A percentile compares a stretch with the other conserved stretches of the same genome.
These are phyloP conservation scores for Cervus canadensis DNA, from an alignment of 2,113 vertebrate species.

Conservation along the genomic window DNA sequence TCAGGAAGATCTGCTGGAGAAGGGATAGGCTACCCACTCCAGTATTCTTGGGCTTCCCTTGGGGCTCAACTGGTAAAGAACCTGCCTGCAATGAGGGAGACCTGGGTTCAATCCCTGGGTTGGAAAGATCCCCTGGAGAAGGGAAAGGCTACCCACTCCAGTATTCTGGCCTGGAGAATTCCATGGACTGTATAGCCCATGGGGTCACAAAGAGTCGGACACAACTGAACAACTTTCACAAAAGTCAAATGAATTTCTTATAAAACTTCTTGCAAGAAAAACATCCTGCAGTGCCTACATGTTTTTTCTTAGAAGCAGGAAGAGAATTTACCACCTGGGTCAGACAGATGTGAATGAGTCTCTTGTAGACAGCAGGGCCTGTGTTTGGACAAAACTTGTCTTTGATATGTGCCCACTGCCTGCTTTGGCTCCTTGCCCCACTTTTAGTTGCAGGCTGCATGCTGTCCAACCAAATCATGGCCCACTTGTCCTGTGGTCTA, in stretches of 20 bases:
- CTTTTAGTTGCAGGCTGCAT: background rate
- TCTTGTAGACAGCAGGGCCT: background rate
- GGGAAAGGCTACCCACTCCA: background rate
- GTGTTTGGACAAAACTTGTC: background rate
- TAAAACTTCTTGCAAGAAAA: background rate
- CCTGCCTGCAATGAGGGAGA: background rate
- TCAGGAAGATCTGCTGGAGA: fast-evolving
- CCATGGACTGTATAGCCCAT: background rate
- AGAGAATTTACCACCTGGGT: background rate
- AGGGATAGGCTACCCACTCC: background rate
- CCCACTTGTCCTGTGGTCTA: too few relatives aligned
- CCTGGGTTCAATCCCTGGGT: background rate
- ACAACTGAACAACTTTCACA: background rate
- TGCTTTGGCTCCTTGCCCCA: fast-evolving
- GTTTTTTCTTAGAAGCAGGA: background rate
- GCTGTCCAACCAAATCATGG: background rate
- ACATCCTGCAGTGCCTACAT: background rate
- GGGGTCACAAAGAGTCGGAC: background rate
- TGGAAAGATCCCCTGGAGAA: background rate
- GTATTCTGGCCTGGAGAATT: background rate
- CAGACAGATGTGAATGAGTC: background rate
- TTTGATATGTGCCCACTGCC: too few relatives aligned
- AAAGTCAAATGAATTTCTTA: background rate
- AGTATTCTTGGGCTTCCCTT: background rate
- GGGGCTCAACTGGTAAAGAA: background rate